These are phyloP conservation scores for Anthoscopus minutus DNA, from an alignment of 2,113 vertebrate genomes.

Conservation along the genomic window DNA sequence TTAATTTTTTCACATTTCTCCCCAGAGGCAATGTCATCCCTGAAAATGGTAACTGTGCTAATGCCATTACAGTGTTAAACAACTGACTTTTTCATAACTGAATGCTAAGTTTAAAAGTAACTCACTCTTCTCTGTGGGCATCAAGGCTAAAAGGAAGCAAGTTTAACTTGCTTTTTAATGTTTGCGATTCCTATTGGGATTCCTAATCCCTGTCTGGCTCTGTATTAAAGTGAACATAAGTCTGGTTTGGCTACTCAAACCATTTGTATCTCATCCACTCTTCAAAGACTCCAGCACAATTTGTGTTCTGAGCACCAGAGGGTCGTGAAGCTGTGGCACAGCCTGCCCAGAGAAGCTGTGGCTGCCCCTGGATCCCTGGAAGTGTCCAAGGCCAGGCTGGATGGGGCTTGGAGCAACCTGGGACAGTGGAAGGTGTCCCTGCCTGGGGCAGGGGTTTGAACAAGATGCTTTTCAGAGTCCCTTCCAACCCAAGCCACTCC, in stretches of 20 bases:
- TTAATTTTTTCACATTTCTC: neutral
- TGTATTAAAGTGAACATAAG: neutral
- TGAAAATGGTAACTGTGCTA: neutral
- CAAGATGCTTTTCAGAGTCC: neutral
- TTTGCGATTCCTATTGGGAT: neutral
- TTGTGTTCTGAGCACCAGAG: neutral
- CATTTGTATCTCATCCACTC: neutral
- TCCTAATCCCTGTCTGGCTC: neutral
- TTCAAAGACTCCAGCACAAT: neutral
- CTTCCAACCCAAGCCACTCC: neutral
- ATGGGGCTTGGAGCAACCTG: accelerated
- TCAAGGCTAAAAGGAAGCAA: neutral
- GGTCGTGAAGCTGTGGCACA: accelerated
- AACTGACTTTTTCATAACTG: neutral
- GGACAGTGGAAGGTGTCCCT: neutral
- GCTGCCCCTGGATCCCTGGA: neutral
- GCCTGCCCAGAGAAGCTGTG: neutral
- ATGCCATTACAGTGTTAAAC: neutral
- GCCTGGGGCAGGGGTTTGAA: neutral
- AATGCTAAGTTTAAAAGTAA: neutral
- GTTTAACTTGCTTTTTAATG: neutral
- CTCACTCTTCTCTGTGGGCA: neutral
- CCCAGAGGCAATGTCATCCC: neutral
- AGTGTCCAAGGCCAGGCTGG: neutral
- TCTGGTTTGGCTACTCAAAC: neutral